These are phyloP conservation scores for Glyphotaelius pellucidus DNA, from an alignment of 2,888 invertebrate species.

Conservation along the genomic window DNA sequence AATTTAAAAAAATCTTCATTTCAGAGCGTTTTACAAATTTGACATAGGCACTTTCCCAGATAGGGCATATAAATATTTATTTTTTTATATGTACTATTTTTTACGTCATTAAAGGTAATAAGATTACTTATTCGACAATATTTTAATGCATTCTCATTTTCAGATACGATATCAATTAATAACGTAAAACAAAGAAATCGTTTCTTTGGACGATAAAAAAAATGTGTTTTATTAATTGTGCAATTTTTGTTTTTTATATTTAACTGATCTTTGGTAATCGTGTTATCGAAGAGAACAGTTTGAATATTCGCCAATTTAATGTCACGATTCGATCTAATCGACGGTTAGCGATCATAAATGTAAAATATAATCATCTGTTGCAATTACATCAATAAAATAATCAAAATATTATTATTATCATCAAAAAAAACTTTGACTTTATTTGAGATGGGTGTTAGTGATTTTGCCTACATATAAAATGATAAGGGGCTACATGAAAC, in stretches of 20 bases:
- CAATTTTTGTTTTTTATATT: neutral
- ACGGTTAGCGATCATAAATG: neutral
- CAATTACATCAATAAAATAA: neutral
- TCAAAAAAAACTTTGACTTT: neutral
- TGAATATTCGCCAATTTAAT: neutral
- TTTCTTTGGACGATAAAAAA: neutral
- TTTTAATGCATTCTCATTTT: too few species aligned
- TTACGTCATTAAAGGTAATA: too few species aligned
- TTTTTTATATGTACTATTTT: too few species aligned
- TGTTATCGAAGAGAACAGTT: neutral
- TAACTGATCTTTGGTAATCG: neutral
- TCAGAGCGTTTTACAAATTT: too few species aligned
- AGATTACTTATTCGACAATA: too few species aligned
- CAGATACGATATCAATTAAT: too few species aligned
- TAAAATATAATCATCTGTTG: neutral
- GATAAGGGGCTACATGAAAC: neutral
- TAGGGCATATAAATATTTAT: too few species aligned
- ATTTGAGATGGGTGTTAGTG: neutral
- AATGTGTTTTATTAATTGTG: neutral
- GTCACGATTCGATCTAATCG: neutral
- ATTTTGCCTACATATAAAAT: neutral
- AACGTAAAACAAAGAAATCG: too few species aligned
- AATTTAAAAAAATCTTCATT: too few species aligned
- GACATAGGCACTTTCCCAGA: too few species aligned
- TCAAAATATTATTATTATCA: neutral